These are phyloP conservation scores for Channallabes apus DNA, from an alignment of 2,797 vertebrate genomes.

Conservation along the genomic window DNA sequence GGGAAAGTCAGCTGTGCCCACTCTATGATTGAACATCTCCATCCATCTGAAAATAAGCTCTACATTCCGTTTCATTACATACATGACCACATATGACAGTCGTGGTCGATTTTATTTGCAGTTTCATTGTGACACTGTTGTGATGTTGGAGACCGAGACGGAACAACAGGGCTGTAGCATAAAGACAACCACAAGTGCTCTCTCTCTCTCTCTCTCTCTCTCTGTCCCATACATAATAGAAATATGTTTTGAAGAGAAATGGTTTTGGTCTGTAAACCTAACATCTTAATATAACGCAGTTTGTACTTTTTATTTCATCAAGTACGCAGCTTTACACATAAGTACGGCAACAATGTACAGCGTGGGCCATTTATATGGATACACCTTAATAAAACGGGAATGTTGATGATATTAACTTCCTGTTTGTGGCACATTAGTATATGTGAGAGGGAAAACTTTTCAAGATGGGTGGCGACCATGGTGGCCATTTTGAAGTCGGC, in stretches of 20 bases:
- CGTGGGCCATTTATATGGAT: too few relatives aligned
- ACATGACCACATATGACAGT: neutral
- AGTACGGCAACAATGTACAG: neutral
- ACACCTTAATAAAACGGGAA: too few relatives aligned
- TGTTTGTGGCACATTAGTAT: too few relatives aligned
- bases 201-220: slow-evolving; percentile 4
- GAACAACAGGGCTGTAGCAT: neutral
- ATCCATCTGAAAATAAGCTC: slow-evolving; percentile 5
- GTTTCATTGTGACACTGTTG: neutral
- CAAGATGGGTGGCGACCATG: too few relatives aligned
- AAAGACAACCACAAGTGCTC: slow-evolving; percentile 12
- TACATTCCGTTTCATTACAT: neutral
- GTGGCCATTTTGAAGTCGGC: too few relatives aligned
- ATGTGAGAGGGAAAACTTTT: too few relatives aligned
- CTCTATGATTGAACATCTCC: slow-evolving; percentile 4
- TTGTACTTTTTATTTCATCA: neutral
- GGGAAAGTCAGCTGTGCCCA: slow-evolving; percentile 5
- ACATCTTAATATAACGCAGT: neutral
- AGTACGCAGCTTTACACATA: neutral
- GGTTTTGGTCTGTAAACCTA: neutral
- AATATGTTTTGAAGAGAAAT: slow-evolving; percentile 9
- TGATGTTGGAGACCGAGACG: neutral
- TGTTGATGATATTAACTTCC: too few relatives aligned
- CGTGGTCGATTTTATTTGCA: slow-evolving; percentile 27
- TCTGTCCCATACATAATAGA: neutral